phyloP scores from a whole-genome alignment of 2,888 invertebrate species.

The Plagodis pulveraria region DNA sequence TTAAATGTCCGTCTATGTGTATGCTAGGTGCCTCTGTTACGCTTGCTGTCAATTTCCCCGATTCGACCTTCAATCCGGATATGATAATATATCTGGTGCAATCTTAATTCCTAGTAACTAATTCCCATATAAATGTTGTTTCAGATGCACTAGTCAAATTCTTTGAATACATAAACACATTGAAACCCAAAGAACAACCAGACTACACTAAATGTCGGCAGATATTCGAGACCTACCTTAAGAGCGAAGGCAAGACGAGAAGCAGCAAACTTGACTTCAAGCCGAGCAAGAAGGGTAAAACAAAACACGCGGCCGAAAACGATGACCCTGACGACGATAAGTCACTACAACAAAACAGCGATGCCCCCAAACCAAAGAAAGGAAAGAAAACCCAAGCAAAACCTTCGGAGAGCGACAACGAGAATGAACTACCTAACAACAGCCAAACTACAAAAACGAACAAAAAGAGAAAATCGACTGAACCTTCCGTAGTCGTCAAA shows the following conservation, averaged over 20 bases:
- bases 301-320: slow-evolving; percentile 45
- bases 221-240: slow-evolving; percentile 87
- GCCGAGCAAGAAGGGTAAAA: slow-evolving; percentile 42
- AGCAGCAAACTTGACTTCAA: slow-evolving; percentile 86
- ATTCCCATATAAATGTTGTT: slow-evolving; percentile 44
- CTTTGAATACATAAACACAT: slow-evolving; percentile 87
- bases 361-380: slow-evolving; percentile 37
- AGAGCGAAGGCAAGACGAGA: slow-evolving; percentile 83
- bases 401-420: slow-evolving; percentile 47
- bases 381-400: slow-evolving; percentile 43
- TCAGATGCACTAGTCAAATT: slow-evolving; percentile 86
- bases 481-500: slow-evolving; percentile 59
- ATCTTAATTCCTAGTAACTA: slow-evolving; percentile 1
- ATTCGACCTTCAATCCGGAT: too few relatives aligned
- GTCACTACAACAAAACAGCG: slow-evolving; percentile 38
- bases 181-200: slow-evolving; percentile 89
- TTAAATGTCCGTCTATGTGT: too few relatives aligned
- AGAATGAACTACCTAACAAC: slow-evolving; percentile 58
- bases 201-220: slow-evolving; percentile 90
- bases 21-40: too few relatives aligned
- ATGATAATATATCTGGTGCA: not conserved
- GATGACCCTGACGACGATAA: slow-evolving; percentile 41
- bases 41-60: too few relatives aligned
- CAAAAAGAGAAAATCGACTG: slow-evolving; percentile 61
- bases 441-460: slow-evolving; percentile 38